Percentiles rank a stretch among this genome's conserved stretches.
These are phyloP conservation scores for Lepus townsendii DNA, from an alignment of 2,797 vertebrate genomes.

Conservation along the genomic window DNA sequence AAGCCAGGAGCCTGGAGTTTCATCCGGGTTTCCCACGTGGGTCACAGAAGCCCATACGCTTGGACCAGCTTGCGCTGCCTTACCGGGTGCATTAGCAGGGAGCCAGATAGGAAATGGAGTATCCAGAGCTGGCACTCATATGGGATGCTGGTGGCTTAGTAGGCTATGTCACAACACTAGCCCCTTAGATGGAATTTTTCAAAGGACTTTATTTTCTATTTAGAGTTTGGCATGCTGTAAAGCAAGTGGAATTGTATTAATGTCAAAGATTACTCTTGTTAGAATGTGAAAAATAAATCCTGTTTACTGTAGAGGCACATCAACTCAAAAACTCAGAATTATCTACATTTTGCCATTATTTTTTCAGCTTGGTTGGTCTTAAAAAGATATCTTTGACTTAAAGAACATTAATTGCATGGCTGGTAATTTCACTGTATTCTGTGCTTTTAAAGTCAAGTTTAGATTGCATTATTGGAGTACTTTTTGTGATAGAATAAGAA, in stretches of 20 bases:
- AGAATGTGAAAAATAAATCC: background rate
- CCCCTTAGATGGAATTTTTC: background rate
- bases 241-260: background rate
- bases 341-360: background rate
- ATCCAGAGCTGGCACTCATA: too few species aligned
- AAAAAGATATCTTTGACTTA: constrained; percentile 15
- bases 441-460: constrained; percentile 59
- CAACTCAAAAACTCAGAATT: background rate
- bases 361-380: constrained; percentile 4
- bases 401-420: background rate
- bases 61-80: too few species aligned
- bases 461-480: background rate
- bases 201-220: constrained; percentile 6
- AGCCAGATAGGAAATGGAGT: too few species aligned
- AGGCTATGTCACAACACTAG: too few species aligned
- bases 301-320: background rate
- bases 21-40: too few species aligned
- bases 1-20: too few species aligned
- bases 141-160: too few species aligned
- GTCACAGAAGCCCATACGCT: too few species aligned
- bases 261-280: constrained; percentile 15
- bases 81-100: too few species aligned
- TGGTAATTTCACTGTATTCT: constrained; percentile 13
- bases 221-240: background rate
- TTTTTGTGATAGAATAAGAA: constrained; percentile 47